Conservation (phyloP, 2,113 vertebrate genomes). For the Anguilla japonica region DNA sequence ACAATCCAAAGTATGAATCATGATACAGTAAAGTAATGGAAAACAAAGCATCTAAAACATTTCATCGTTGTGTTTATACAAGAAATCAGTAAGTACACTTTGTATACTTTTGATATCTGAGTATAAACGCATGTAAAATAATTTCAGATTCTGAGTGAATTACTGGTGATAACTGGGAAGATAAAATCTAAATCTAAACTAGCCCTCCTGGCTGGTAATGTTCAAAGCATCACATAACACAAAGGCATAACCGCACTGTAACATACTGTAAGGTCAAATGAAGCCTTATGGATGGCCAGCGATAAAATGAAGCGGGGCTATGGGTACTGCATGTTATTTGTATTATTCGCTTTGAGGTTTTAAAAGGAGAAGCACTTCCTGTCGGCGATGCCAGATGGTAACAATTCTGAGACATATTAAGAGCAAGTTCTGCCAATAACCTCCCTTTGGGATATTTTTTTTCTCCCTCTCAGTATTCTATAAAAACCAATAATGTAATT, state of each 20-base stretch:
- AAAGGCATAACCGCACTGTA: constrained; percentile 46
- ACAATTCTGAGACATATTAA: constrained; percentile 77
- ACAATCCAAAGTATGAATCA: neutral
- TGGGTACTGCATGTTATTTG: constrained; percentile 70
- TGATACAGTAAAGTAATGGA: neutral
- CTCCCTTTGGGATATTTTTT: constrained; percentile 73
- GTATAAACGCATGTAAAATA: neutral
- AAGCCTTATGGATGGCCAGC: constrained; percentile 60
- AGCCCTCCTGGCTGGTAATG: neutral
- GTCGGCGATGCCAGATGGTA: constrained; percentile 74
- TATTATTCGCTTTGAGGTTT: constrained; percentile 79
- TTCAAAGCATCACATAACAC: constrained; percentile 40
- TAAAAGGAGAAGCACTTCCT: constrained; percentile 73
- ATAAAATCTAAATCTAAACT: neutral
- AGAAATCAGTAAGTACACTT: neutral
- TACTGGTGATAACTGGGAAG: neutral
- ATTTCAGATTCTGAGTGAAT: neutral
- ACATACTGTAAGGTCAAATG: constrained; percentile 59
- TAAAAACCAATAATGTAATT: constrained; percentile 80
- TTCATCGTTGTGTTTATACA: neutral
- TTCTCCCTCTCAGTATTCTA: constrained; percentile 63
- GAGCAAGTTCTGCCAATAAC: constrained; percentile 71
- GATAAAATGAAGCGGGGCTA: constrained; percentile 66
- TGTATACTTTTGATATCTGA: neutral
- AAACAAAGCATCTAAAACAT: neutral